These are phyloP conservation scores for Eurytoma californica DNA, from an alignment of 2,888 invertebrate species.

Conservation along the genomic window DNA sequence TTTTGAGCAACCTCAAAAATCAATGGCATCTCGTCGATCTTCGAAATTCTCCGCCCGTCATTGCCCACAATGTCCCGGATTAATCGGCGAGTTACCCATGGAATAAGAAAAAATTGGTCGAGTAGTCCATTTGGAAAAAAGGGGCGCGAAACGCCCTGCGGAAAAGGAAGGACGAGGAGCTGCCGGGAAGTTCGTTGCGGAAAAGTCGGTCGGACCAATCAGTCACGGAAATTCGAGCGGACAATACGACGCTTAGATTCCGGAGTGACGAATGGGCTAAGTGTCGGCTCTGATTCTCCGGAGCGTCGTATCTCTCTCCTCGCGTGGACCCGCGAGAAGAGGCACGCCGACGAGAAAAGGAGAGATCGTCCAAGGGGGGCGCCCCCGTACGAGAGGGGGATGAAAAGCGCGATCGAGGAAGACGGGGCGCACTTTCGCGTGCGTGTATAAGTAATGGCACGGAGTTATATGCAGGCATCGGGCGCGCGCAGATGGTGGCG, in stretches of 20 bases:
- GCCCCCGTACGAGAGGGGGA: not conserved
- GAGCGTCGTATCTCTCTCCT: not conserved
- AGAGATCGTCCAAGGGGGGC: slow-evolving; percentile 6
- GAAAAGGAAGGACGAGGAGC: not conserved
- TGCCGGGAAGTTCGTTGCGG: slow-evolving; percentile 27
- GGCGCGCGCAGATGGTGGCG: slow-evolving; percentile 35
- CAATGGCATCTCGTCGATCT: not conserved
- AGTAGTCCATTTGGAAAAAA: not conserved
- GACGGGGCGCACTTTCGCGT: slow-evolving; percentile 5
- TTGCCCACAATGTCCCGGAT: slow-evolving; percentile 17
- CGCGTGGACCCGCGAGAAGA: not conserved
- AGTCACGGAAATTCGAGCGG: slow-evolving; percentile 39
- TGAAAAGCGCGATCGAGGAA: not conserved
- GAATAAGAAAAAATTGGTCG: not conserved
- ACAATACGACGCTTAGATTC: slow-evolving; percentile 6
- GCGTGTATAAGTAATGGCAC: not conserved
- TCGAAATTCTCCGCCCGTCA: not conserved
- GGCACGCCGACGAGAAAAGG: not conserved
- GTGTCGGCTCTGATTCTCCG: slow-evolving; percentile 34
- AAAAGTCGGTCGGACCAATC: slow-evolving; percentile 35
- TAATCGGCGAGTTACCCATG: slow-evolving; percentile 30
- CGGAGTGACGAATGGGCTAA: slow-evolving; percentile 40
- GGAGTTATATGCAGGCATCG: slow-evolving; percentile 9
- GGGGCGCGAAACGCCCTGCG: not conserved
- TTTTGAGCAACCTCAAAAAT: not conserved